Conservation (phyloP, 2,113 vertebrate species). For the Gorsachius goisagi region DNA sequence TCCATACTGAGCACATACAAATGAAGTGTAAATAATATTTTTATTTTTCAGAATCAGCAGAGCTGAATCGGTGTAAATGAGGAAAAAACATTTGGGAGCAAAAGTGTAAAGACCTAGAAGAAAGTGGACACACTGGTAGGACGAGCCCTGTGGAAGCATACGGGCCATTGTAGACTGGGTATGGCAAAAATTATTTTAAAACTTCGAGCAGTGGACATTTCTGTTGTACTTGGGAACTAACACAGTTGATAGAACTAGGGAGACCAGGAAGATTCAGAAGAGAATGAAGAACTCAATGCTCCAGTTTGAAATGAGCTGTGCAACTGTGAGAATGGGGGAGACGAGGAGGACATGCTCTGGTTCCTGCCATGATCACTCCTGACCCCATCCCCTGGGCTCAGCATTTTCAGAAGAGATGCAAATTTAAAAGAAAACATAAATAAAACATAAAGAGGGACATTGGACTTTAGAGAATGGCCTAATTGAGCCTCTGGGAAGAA, state of each 20-base stretch:
- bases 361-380: neutral
- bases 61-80: neutral
- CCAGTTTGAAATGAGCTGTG: neutral
- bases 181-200: neutral
- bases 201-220: neutral
- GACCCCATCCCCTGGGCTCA: neutral
- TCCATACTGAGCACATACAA: neutral
- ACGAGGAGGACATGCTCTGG: rapidly evolving
- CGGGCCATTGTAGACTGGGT: neutral
- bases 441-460: neutral
- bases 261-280: neutral
- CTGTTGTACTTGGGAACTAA: neutral
- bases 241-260: neutral
- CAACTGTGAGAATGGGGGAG: neutral
- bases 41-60: neutral
- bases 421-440: neutral
- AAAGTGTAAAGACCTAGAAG: neutral
- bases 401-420: neutral
- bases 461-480: neutral
- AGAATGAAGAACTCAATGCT: neutral
- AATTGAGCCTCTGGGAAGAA: neutral
- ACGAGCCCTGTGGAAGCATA: neutral
- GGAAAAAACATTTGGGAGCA: neutral
- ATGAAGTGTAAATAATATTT: constrained; percentile 20
- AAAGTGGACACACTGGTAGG: neutral